Evolutionary conservation across 2,113 vertebrate genomes (phyloP).

Genomic region (Pseudorectes ferrugineus): DNA sequence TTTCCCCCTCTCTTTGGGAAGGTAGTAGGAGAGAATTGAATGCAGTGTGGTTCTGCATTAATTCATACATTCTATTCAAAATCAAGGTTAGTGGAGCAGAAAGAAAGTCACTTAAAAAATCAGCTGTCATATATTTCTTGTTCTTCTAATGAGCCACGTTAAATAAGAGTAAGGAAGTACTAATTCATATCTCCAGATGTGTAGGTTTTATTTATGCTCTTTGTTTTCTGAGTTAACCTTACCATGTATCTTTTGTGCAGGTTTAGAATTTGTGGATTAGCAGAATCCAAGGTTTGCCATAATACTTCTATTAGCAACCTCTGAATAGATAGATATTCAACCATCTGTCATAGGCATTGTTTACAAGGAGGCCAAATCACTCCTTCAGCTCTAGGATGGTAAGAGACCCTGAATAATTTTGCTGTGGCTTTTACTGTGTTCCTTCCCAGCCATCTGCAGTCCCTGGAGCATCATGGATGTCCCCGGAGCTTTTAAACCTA

Average conservation of each 20-base stretch:
- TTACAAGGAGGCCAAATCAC: neutral
- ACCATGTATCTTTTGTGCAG: neutral
- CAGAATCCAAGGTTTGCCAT: neutral
- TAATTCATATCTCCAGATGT: neutral
- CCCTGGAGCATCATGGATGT: neutral
- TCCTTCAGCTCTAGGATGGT: neutral
- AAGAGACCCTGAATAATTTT: neutral
- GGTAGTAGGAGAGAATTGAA: neutral
- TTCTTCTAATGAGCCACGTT: neutral
- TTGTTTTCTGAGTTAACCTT: neutral
- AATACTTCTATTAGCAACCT: neutral
- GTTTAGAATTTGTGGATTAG: neutral
- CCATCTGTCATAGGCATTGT: neutral
- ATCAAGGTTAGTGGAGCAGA: neutral
- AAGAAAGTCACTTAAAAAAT: neutral
- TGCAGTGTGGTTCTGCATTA: neutral
- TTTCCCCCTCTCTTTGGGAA: neutral
- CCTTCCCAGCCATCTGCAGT: conserved; percentile 9
- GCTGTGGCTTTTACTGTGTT: neutral
- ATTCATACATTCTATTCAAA: neutral
- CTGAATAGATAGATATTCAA: neutral
- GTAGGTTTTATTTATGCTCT: neutral
- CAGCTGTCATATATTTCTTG: neutral
- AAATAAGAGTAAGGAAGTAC: neutral
- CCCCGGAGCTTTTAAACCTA: neutral